Conservation (phyloP, 1,140 invertebrate species). For the Drosophila erecta region DNA sequence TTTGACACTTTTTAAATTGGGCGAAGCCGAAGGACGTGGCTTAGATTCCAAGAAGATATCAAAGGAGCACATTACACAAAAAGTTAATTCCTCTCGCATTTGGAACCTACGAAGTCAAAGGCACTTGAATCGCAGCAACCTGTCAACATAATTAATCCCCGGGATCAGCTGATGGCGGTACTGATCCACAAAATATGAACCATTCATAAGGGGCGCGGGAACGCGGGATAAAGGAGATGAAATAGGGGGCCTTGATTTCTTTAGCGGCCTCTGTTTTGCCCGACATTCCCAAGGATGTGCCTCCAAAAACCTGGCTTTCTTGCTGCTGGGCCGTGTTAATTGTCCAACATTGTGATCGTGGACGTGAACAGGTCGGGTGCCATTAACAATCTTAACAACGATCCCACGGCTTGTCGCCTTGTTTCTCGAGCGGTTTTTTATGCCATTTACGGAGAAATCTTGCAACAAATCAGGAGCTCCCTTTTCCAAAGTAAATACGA, state of each 20-base stretch:
- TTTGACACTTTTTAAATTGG: not conserved
- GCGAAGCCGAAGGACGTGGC: not conserved
- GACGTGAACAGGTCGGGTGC: slow-evolving; percentile 51
- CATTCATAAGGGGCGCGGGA: slow-evolving; percentile 56
- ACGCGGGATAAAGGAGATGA: slow-evolving; percentile 37
- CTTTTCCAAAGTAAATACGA: slow-evolving; percentile 39
- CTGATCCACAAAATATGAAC: slow-evolving; percentile 66
- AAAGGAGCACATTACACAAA: slow-evolving; percentile 5
- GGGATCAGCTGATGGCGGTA: slow-evolving; percentile 66
- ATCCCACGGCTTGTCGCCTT: slow-evolving; percentile 77
- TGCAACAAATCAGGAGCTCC: slow-evolving; percentile 78
- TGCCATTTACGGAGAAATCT: slow-evolving; percentile 83
- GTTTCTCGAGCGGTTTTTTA: slow-evolving; percentile 63
- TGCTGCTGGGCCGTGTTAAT: slow-evolving; percentile 72
- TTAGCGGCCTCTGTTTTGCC: slow-evolving; percentile 47
- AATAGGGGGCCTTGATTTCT: slow-evolving; percentile 58
- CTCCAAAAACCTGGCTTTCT: slow-evolving; percentile 30
- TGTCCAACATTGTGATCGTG: slow-evolving; percentile 48
- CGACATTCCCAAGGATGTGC: slow-evolving; percentile 77
- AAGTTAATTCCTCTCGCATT: slow-evolving; percentile 56
- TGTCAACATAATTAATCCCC: slow-evolving; percentile 79
- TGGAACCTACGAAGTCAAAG: slow-evolving; percentile 2
- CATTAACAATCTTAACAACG: slow-evolving; percentile 74
- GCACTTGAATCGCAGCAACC: slow-evolving; percentile 62
- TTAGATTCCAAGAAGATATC: slow-evolving; percentile 7